Evolutionary conservation across 1,140 invertebrate genomes (phyloP), one percentile per base, ranked within the genome.

Genomic region (Popillia japonica): DNA sequence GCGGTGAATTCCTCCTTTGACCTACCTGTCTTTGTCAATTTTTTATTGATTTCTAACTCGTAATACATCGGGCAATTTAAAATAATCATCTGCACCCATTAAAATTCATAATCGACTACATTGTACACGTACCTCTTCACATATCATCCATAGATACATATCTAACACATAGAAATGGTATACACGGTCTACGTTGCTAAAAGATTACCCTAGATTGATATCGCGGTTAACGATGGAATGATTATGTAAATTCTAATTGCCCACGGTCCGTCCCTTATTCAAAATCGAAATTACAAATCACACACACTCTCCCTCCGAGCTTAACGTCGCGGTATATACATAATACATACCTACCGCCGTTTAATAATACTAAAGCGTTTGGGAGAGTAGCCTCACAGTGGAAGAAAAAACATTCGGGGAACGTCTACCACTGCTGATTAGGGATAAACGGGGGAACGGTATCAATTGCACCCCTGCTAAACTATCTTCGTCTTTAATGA

Each of bases 231-330:
- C 61, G 61, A 68, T 68, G 61, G 61, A 14, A 68, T 68, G 22
- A 68, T 68, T 68, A 68, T 68, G 61, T 68, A 68, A 68, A 68
- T 68, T 68, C 8, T 68, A 68, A 68, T 68, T 68, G 61, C 61
- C 61, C 61, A 10, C 22, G 9, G 61, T 23, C 61, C 61, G 48
- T 34, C 61, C 61, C 61, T 68, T 34, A 23, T 6, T 68, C 10
- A 68, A 68, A 68, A 68, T 68, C 22, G 61, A 68, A 68, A 68
- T 68, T 34, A 68, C 61, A 22, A 68, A 68, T 68, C 61, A 22
- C 61, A 27, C 20, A 55, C 14, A 3, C n/a, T 17, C 6, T 55
- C 48, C 48, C 48, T 55, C 14, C 14, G 6, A n/a, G 14, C 48
- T 55, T 55, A 20, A 17, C 6, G 48, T 17, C 14, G 4, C 14